Conservation (phyloP, 1,140 invertebrate genomes). For the Maconellicoccus hirsutus region DNA sequence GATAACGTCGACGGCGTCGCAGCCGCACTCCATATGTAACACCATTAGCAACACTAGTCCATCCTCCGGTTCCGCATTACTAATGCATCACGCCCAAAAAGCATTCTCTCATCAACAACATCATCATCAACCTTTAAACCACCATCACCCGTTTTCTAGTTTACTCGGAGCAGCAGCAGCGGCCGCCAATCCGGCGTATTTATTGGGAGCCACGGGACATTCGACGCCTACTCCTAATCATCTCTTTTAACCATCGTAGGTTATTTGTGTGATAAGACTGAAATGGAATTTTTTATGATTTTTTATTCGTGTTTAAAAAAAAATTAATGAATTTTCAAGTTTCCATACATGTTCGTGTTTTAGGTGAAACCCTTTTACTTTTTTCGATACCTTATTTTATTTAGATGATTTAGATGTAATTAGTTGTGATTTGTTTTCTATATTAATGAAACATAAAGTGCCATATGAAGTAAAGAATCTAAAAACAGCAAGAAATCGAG, state of each 20-base stretch:
- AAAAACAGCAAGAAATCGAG: no score
- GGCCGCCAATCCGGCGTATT: conserved; percentile 23
- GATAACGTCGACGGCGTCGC: background rate
- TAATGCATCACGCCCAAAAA: conserved; percentile 25
- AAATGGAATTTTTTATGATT: background rate
- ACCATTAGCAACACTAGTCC: background rate
- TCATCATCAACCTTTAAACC: conserved; percentile 27
- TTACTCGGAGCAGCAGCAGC: conserved; percentile 26
- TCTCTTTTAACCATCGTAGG: background rate
- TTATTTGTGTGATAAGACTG: conserved; percentile 6
- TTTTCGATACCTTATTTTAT: no score
- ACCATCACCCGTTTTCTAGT: conserved; percentile 27
- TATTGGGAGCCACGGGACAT: conserved; percentile 12
- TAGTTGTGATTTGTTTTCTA: no score
- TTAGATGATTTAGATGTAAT: no score
- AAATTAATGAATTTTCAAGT: no score
- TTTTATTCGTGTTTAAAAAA: background rate
- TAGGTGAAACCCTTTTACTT: no score
- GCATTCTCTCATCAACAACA: conserved; percentile 25
- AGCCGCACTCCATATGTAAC: background rate
- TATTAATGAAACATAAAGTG: no score
- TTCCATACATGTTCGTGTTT: no score
- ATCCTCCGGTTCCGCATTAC: background rate
- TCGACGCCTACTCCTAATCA: background rate
- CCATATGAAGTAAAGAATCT: no score